phyloP scores from a whole-genome alignment of 2,797 vertebrate species.

The Cirrhinus molitorella region DNA sequence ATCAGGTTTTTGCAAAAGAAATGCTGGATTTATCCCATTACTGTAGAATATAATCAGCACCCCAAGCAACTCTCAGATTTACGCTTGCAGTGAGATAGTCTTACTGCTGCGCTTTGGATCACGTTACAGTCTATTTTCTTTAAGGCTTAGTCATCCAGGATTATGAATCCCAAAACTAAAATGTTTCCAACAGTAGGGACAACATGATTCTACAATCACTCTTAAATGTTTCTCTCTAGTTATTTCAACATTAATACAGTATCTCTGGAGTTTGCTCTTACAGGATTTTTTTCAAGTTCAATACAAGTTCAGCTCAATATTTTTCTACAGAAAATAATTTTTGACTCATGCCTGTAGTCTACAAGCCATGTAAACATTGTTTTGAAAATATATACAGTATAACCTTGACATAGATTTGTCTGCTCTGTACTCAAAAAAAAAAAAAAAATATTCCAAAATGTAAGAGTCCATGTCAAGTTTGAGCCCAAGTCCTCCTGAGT shows the following conservation, averaged over 20 bases:
- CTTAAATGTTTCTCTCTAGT: neutral
- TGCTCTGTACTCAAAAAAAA: too few relatives aligned
- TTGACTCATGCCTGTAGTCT: neutral
- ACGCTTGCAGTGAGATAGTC: neutral
- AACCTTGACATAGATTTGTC: too few relatives aligned
- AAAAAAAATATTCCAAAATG: too few relatives aligned
- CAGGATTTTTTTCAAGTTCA: neutral
- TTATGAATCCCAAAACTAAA: neutral
- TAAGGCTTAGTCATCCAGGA: neutral
- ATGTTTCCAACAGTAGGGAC: neutral
- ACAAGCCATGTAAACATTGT: neutral
- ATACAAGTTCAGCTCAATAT: neutral
- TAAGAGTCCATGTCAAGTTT: too few relatives aligned
- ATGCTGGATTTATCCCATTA: conserved; percentile 9
- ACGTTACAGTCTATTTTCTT: conserved; percentile 14
- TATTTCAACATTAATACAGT: neutral
- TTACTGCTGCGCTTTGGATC: neutral
- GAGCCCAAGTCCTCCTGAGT: too few relatives aligned
- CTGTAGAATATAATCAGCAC: conserved; percentile 22
- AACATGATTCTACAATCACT: neutral
- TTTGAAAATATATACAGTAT: neutral
- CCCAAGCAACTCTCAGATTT: conserved; percentile 2
- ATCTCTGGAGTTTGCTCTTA: neutral
- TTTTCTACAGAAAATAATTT: neutral
- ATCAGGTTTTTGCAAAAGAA: conserved; percentile 10